These are phyloP conservation scores for Abrostola tripartita DNA, from an alignment of 2,888 invertebrate genomes.

Conservation along the genomic window DNA sequence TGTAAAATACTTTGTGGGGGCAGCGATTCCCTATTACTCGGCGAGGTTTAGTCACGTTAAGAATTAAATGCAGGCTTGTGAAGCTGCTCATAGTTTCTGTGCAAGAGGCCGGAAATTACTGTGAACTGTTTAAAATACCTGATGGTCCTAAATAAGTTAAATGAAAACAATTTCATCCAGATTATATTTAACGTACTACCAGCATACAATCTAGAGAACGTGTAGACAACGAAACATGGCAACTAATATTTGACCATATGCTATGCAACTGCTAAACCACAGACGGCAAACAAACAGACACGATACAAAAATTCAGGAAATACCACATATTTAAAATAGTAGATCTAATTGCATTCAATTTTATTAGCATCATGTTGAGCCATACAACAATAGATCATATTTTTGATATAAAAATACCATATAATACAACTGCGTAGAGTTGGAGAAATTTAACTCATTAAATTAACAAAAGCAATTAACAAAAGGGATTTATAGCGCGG, in stretches of 20 bases:
- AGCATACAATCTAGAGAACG: too few relatives aligned
- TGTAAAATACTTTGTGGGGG: conserved; percentile 25
- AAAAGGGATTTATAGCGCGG: conserved; percentile 6
- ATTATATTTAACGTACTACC: too few relatives aligned
- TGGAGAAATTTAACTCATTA: conserved; percentile 5
- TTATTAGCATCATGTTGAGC: background rate
- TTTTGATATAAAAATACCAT: conserved; percentile 3
- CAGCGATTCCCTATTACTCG: conserved; percentile 12
- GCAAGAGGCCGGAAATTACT: background rate
- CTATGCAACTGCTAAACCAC: too few relatives aligned
- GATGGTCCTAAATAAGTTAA: background rate
- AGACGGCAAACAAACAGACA: too few relatives aligned
- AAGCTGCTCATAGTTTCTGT: background rate
- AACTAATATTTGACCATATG: too few relatives aligned
- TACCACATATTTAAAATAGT: too few relatives aligned
- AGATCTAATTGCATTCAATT: background rate
- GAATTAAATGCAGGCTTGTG: background rate
- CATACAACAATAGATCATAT: background rate
- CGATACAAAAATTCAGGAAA: too few relatives aligned
- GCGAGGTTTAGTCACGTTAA: background rate
- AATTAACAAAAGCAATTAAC: conserved; percentile 7
- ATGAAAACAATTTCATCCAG: background rate
- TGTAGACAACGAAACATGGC: too few relatives aligned
- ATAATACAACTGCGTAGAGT: conserved; percentile 3
- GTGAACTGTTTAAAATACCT: too few relatives aligned